These are phyloP conservation scores for Silvanus unidentatus DNA, from an alignment of 2,888 invertebrate genomes.

Conservation along the genomic window DNA sequence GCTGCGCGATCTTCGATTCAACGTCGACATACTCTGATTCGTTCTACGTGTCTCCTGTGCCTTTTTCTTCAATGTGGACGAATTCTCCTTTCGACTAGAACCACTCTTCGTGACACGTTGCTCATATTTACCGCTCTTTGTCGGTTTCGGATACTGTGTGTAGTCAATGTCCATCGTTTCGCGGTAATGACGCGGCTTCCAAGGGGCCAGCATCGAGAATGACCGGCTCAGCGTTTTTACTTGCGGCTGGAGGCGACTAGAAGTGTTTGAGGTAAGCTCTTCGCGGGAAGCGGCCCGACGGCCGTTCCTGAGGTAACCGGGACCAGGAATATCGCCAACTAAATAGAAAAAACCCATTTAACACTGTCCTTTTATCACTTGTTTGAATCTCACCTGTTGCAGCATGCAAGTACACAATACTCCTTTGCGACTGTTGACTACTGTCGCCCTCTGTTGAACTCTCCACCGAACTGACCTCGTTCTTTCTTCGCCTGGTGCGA, in stretches of 20 bases:
- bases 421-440: conserved; percentile 76
- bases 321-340: conserved; percentile 81
- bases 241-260: conserved; percentile 57
- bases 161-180: conserved; percentile 76
- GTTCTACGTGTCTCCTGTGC: conserved; percentile 45
- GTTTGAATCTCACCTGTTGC: conserved; percentile 65
- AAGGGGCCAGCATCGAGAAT: conserved; percentile 78
- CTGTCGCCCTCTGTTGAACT: conserved; percentile 69
- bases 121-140: conserved; percentile 45
- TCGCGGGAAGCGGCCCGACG: conserved; percentile 65
- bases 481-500: conserved; percentile 41
- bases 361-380: no score
- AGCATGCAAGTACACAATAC: conserved; percentile 78
- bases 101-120: conserved; percentile 35
- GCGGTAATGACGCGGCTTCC: conserved; percentile 69
- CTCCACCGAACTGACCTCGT: conserved; percentile 53
- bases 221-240: conserved; percentile 70
- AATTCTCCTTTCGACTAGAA: conserved; percentile 38
- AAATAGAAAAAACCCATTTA: conserved; percentile 31
- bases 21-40: conserved; percentile 41
- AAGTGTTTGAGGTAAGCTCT: conserved; percentile 62
- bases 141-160: conserved; percentile 56
- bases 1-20: conserved; percentile 46
- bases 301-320: conserved; percentile 50
- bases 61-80: conserved; percentile 46